Base-by-base conservation (phyloP, 2,888 invertebrate genomes). In the Sturmia bella region DNA sequence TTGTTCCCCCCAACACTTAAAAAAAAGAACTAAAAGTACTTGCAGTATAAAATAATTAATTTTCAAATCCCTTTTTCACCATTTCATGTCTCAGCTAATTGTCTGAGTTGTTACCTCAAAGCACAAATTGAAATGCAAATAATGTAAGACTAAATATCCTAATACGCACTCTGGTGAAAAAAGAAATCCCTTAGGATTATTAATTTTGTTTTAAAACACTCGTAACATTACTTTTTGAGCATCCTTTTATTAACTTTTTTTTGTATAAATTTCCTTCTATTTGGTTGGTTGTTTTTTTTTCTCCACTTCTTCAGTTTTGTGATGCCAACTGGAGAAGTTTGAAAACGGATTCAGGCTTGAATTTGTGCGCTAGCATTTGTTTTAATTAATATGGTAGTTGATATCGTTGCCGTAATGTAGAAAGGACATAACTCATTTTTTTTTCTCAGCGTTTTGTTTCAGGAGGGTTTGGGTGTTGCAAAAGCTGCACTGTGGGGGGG, bases 181-280 rank as follows among this genome's bases (percentile, higher is more conserved):
- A 68, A 68, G 17, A 27, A 19, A 17, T 66, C 57, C 50, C 27
- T 21, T 37, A 66, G 72, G 72, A 59, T 72, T 66, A 64, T 64
- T 43, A 72, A 72, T 72, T 78, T 57, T 66, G 43, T 64, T 70
- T 57, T 64, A 66, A 78, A 61, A 68, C 45, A 61, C 76, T 69
- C 43, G 37, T 54, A 63, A 64, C 27, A 72, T 21, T 72, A 50
- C 57, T 66, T 78, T 77, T 70, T 66, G 32, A 57, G 39, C 72
- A 72, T 78, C 64, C 64, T 78, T 59, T 78, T 69, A 63, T 61
- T 69, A 76, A 69, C 61, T 76, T 76, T 69, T 45, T 69, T 37
- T 43, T n/a, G n/a, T n/a, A n/a, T n/a, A n/a, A n/a, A 39, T 76
- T 54, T 69, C 52, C 59, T 52, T 48, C 41, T 39, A 17, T 61